Conservation (phyloP, 2,888 invertebrate species). For the Coleophora deauratella region DNA sequence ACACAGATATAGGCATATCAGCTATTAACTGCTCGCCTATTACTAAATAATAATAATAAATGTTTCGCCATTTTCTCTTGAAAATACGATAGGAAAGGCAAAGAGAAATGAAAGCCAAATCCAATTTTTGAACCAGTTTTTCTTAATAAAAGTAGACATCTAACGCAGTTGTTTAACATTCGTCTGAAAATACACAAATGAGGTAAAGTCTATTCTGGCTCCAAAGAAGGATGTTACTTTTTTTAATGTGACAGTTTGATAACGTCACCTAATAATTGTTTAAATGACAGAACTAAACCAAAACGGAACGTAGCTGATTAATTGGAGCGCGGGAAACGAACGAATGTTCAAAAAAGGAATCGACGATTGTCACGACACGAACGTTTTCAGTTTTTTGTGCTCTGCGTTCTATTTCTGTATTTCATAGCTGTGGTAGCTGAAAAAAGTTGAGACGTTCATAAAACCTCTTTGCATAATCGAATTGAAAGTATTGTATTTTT, state of each 20-base stretch:
- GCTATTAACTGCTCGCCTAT: too few relatives aligned
- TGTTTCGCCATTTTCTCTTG: too few relatives aligned
- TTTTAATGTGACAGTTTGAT: conserved; percentile 53
- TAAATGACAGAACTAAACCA: conserved; percentile 57
- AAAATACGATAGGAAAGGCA: too few relatives aligned
- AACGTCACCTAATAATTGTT: conserved; percentile 53
- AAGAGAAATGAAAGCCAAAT: too few relatives aligned
- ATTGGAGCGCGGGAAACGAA: conserved; percentile 42
- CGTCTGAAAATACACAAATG: conserved; percentile 1
- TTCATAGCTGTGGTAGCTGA: conserved; percentile 7
- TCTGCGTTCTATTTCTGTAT: conserved; percentile 27
- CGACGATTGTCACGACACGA: conserved; percentile 38
- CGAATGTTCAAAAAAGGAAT: conserved; percentile 39
- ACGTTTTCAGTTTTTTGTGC: conserved; percentile 11
- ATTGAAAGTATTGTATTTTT: too few relatives aligned
- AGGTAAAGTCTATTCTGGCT: conserved; percentile 12
- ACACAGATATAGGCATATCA: too few relatives aligned
- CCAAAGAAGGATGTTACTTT: conserved; percentile 19
- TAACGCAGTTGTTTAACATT: too few relatives aligned
- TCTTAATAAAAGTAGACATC: too few relatives aligned
- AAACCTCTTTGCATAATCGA: too few relatives aligned
- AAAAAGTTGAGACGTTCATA: too few relatives aligned
- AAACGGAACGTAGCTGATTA: conserved; percentile 41
- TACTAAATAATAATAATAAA: too few relatives aligned
- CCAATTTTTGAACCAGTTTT: too few relatives aligned